phyloP scores from a whole-genome alignment of 2,888 invertebrate species.

The Pyrrhosoma nymphula region DNA sequence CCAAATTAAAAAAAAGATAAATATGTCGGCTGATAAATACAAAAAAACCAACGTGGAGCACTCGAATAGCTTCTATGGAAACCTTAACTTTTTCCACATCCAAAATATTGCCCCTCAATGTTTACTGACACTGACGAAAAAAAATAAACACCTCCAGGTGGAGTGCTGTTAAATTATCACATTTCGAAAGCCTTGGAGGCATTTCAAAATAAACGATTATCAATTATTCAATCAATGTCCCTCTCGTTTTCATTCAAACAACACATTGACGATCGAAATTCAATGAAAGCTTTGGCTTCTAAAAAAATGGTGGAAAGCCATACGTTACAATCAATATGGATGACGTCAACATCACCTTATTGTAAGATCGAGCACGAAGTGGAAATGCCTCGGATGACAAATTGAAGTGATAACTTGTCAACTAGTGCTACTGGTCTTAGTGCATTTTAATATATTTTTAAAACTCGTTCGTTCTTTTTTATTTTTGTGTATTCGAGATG shows the following conservation, averaged over 20 bases:
- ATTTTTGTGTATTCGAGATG: too few species aligned
- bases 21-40: not conserved
- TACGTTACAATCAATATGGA: not conserved
- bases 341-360: not conserved
- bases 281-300: not conserved
- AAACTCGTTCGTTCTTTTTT: too few species aligned
- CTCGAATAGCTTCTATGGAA: not conserved
- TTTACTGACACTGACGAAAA: not conserved
- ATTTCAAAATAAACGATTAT: not conserved
- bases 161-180: not conserved
- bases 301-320: not conserved
- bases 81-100: not conserved
- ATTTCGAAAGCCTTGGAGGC: not conserved
- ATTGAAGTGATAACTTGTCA: too few species aligned
- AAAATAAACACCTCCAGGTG: not conserved
- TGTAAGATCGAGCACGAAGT: not conserved
- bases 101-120: not conserved
- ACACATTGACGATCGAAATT: not conserved
- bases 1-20: not conserved
- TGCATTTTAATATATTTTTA: too few species aligned
- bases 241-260: not conserved
- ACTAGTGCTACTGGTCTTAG: too few species aligned
- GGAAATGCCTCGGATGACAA: not conserved
- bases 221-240: not conserved
- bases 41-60: not conserved